Percentiles rank a stretch among this genome's conserved stretches.
phyloP scores from a whole-genome alignment of 2,888 invertebrate genomes.

The Carabus problematicus region DNA sequence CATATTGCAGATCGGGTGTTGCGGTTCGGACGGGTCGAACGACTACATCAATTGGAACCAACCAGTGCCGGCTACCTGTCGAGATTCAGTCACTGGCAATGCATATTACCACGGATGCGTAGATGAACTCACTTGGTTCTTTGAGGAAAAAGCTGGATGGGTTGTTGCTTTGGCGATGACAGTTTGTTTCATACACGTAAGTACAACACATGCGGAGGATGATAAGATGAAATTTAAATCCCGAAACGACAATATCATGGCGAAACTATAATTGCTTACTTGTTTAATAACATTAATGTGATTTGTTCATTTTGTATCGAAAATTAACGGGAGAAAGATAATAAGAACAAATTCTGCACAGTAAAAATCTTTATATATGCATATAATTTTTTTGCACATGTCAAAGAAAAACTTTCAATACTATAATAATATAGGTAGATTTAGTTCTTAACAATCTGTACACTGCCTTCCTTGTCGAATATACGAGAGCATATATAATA shows the following conservation, averaged over 20 bases:
- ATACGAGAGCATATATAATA: too few relatives aligned
- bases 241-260: too few relatives aligned
- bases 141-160: slow-evolving; percentile 85
- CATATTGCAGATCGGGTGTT: slow-evolving; percentile 78
- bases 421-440: too few relatives aligned
- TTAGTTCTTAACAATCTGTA: too few relatives aligned
- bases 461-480: too few relatives aligned
- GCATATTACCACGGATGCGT: slow-evolving; percentile 89
- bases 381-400: too few relatives aligned
- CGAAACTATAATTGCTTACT: background rate
- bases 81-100: slow-evolving; percentile 88
- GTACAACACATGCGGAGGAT: slow-evolving; percentile 55
- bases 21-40: slow-evolving; percentile 85
- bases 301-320: background rate
- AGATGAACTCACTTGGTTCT: slow-evolving; percentile 86
- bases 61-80: slow-evolving; percentile 82
- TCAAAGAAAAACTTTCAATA: too few relatives aligned
- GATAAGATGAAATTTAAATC: background rate
- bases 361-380: too few relatives aligned
- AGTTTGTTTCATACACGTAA: slow-evolving; percentile 80
- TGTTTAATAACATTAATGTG: background rate
- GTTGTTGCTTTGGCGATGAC: slow-evolving; percentile 80
- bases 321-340: background rate
- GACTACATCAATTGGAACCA: slow-evolving; percentile 81
- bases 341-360: background rate